Base-by-base conservation (phyloP, 2,797 vertebrate species). In the Malurus leucopterus region DNA sequence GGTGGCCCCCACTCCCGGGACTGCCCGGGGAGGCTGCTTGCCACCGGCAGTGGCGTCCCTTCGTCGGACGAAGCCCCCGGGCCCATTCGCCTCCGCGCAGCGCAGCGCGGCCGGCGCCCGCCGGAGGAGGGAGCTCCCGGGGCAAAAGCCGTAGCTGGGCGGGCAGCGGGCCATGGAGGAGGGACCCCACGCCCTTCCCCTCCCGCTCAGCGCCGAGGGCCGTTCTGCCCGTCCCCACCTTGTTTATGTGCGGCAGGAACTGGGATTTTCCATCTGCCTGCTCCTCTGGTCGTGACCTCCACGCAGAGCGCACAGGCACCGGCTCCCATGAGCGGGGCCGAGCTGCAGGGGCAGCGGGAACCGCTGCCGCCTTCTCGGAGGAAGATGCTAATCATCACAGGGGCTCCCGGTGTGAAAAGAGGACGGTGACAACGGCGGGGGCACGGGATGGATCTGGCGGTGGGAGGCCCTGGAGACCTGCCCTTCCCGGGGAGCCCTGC, bases 221-320 rank as follows among this genome's bases (percentile, higher is more conserved):
- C 80, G 65, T 68, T 86, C 38, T 54, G 61, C 86, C 71, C 79
- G 84, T 16, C 68, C 87, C 89, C 93, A 86, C 85, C 50, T 53
- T 88, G 92, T 93, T 95, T 90, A 62, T 79, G 91, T 24, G 75
- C 64, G 58, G 75, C 67, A 85, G 88, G 89, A 91, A 75, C 92
- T 76, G 94, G 92, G 84, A 90, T 95, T 95, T 95, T 94, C 94
- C 94, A 89, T 93, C 78, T 84, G 87, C 84, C 59, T 54, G 76
- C 65, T 47, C 55, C 22, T 29, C 73, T 55, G 92, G 44, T 67
- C 62, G 68, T 67, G 87, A 95, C 82, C 84, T 86, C 75, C n/a
- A 36, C 47, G 59, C 47, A 16, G 40, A 36, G 67, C 71, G 67
- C 30, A 36, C 47, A 29, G 62, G 58, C 80, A 51, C 6, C 58